Evolutionary conservation across 2,113 vertebrate genomes (phyloP), one percentile per base, ranked within the genome.

Genomic region (Perca flavescens): DNA sequence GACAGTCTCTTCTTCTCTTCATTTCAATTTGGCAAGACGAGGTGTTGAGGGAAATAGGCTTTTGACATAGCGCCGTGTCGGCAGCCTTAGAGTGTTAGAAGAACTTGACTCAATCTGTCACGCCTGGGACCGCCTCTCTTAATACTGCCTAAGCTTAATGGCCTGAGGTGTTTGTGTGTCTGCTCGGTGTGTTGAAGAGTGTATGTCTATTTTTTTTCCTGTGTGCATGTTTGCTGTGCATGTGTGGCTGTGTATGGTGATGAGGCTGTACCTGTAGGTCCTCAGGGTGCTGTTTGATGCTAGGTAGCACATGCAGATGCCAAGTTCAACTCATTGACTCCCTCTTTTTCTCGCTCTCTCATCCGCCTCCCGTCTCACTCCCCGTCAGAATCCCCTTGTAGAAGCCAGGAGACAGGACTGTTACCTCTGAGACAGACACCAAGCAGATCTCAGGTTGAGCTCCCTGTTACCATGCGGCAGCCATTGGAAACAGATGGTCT

Each of bases 401-500:
- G 96, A 94, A 96, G 95, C 94, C 95, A 70, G 91, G 90, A 97
- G 96, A 97, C 95, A 96, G 97, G 95, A 95, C 96, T 95, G 96
- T 98, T 97, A 98, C 94, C 88, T 95, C 82, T 87, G 95, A 97
- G 96, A 96, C 96, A 97, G 97, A 97, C 96, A 97, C 95, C 93
- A 93, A 96, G 95, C 96, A 95, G 94, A 90, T 97, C 96, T 97
- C 96, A 97, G 97, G 97, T 98, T 97, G 97, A 97, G 93, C 95
- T 96, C 96, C 96, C 93, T 95, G 97, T 96, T 96, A 97, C 97
- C 97, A 97, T 98, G 97, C 97, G 97, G 97, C 94, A 96, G 96
- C 96, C 97, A 97, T 97, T 96, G 96, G 96, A 98, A 99, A 97
- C 98, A 99, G 98, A 99, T 99, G 98, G 98, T 97, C 95, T 96